Percentiles rank a stretch among this genome's conserved stretches.
phyloP scores from a whole-genome alignment of 2,113 vertebrate species.

The Riparia riparia region DNA sequence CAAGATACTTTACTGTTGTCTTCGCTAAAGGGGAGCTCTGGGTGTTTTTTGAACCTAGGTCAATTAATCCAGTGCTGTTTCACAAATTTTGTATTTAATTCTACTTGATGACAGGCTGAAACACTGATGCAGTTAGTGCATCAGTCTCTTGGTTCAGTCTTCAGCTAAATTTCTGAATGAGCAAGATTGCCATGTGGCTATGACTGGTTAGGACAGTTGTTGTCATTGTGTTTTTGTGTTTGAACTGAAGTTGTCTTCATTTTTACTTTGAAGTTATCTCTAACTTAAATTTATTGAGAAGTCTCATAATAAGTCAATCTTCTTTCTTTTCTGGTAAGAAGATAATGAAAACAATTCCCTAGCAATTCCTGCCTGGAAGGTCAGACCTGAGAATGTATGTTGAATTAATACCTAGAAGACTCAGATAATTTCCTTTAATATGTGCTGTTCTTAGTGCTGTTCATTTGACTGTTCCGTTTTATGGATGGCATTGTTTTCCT shows the following conservation, averaged over 20 bases:
- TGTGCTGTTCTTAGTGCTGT: background rate
- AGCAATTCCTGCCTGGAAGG: background rate
- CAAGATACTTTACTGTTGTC: background rate
- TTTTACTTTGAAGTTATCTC: background rate
- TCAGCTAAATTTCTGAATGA: background rate
- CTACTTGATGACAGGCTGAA: background rate
- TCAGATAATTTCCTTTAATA: background rate
- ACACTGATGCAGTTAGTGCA: background rate
- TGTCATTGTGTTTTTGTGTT: background rate
- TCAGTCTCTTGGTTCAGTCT: background rate
- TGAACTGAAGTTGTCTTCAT: background rate
- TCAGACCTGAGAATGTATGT: background rate
- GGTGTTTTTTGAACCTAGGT: background rate
- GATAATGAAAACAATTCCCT: background rate
- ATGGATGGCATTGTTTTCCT: background rate
- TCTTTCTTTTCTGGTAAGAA: background rate
- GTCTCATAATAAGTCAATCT: background rate
- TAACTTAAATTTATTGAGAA: background rate
- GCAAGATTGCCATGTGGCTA: background rate
- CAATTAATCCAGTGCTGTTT: background rate
- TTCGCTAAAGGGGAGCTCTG: background rate
- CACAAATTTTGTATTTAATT: background rate
- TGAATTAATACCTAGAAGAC: background rate
- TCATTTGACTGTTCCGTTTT: background rate
- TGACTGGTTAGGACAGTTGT: background rate